Evolutionary conservation across 2,113 vertebrate species (phyloP), one percentile per base, ranked within the genome.

Genomic region (Talpa occidentalis): DNA sequence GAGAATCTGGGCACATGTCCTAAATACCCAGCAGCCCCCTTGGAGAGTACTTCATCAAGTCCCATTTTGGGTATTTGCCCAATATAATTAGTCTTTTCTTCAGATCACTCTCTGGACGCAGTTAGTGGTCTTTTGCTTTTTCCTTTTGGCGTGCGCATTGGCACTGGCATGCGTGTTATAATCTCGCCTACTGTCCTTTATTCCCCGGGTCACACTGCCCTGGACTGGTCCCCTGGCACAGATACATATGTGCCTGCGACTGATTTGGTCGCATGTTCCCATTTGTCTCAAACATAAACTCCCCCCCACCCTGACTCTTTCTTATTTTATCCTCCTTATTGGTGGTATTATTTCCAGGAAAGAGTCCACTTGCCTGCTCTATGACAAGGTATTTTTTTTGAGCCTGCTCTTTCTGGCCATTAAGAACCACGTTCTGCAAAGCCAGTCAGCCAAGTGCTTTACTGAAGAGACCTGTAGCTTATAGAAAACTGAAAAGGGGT

Each of bases 291-390:
- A 73, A 54, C 56, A 60, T 67, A 47, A 70, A 35, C 54, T 7
- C 40, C 56, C 0, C 66, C 76, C 83, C 35, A 12, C n/a, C 7
- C 2, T 79, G 37, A 32, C 56, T 26, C 49, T 76, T 14, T 85
- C 88, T 87, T 19, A 22, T 77, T 83, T 89, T 92, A 88, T 47
- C 40, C 5, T 83, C 22, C 72, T 72, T 74, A 17, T 78, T 76
- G 44, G 24, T 49, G 67, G 47, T 78, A 88, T 24, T 84, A 42
- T 84, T 80, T 80, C 24, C 28, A 93, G 47, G 60, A 44, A 66
- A 91, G 85, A n/a, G 30, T 56, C 40, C 32, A 37, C 44, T 56
- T 67, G 35, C 56, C 60, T 90, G 74, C 47, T 84, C 44, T n/a
- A 21, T 5, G 14, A 37, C 10, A 90, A 67, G 72, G 28, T 81